Percentiles rank a stretch among this genome's conserved stretches.
These are phyloP conservation scores for Cydia splendana DNA, from an alignment of 1,140 invertebrate genomes.

Conservation along the genomic window DNA sequence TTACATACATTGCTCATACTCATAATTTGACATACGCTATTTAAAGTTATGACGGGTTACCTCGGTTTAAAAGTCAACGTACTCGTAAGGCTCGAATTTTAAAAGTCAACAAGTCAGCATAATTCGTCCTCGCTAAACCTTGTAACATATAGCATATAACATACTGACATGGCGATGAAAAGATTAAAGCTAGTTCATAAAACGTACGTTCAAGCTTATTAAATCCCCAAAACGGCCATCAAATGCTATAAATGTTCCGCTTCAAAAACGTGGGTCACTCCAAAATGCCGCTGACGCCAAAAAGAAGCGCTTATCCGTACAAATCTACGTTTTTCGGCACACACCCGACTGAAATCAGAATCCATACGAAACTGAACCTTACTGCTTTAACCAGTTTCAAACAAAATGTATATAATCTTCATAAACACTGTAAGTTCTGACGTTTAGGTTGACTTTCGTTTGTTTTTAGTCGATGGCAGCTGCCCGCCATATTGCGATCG, in stretches of 20 bases:
- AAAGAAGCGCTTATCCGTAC: background rate
- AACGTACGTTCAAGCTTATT: constrained; percentile 10
- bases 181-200: background rate
- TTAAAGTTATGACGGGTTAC: no score
- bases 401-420: background rate
- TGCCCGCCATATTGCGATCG: constrained; percentile 8
- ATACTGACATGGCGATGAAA: background rate
- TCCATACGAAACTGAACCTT: background rate
- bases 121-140: constrained; percentile 3
- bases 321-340: background rate
- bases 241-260: background rate
- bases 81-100: no score
- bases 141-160: background rate
- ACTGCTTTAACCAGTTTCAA: background rate
- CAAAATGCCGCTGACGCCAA: background rate
- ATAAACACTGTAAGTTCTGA: background rate
- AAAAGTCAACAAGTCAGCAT: no score
- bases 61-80: no score
- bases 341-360: background rate
- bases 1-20: no score
- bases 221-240: background rate
- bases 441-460: background rate
- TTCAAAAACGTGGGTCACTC: constrained; percentile 1
- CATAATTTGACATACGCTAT: no score
- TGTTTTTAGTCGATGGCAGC: background rate